Percentiles rank a stretch among this genome's conserved stretches.
phyloP scores from a whole-genome alignment of 2,113 vertebrate species.

The Numenius arquata region DNA sequence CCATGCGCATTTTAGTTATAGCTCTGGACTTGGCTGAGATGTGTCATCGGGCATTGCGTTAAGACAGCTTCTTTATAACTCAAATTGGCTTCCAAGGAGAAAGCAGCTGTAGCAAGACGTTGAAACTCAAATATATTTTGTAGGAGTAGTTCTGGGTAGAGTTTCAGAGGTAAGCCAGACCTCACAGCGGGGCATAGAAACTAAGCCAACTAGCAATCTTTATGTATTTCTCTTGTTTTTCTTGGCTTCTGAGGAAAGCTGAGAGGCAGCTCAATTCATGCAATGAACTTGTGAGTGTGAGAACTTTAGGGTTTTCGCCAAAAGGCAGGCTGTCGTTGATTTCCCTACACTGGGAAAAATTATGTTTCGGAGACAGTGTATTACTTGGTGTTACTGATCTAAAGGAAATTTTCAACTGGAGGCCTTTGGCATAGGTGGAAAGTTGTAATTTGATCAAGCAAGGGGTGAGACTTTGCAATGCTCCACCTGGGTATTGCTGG shows the following conservation, averaged over 20 bases:
- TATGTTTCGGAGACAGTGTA: not conserved
- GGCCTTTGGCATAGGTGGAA: not conserved
- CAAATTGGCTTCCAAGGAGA: constrained; percentile 39
- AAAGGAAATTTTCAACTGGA: not conserved
- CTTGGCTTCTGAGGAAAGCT: not conserved
- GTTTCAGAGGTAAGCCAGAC: not conserved
- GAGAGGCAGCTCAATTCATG: not conserved
- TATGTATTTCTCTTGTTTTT: not conserved
- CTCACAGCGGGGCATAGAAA: not conserved
- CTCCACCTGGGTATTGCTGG: not conserved
- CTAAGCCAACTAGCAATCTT: not conserved
- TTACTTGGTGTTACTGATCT: not conserved
- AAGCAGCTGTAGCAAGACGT: not conserved
- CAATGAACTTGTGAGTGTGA: not conserved
- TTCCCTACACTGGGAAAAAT: not conserved
- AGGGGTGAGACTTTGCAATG: not conserved
- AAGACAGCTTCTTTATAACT: constrained; percentile 10
- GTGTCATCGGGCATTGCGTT: not conserved
- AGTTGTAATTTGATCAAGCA: not conserved
- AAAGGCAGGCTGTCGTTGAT: not conserved
- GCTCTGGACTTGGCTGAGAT: constrained; percentile 1
- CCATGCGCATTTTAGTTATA: constrained; percentile 56
- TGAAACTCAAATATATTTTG: not conserved
- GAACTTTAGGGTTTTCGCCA: not conserved
- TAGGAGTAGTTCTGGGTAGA: not conserved